Conservation (phyloP, 1,140 invertebrate genomes). For the Arion vulgaris region DNA sequence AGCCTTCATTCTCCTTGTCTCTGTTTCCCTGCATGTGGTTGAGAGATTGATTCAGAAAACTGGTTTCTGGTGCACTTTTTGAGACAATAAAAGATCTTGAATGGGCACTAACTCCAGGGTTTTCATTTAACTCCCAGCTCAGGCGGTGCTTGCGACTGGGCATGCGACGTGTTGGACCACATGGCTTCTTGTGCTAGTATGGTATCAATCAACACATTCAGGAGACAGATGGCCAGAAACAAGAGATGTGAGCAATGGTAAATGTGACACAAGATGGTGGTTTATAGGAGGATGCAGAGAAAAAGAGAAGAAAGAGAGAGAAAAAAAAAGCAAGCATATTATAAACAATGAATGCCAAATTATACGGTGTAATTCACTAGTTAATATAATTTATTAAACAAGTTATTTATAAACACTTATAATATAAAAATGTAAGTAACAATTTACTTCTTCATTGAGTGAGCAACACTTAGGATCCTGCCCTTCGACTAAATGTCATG, state of each 20-base stretch:
- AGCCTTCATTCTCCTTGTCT: slow-evolving; percentile 14
- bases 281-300: background rate
- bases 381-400: no score
- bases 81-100: slow-evolving; percentile 1
- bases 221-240: background rate
- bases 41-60: slow-evolving; percentile 22
- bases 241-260: background rate
- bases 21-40: slow-evolving; percentile 9
- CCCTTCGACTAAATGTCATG: no score
- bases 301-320: background rate
- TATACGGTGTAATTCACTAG: no score
- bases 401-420: no score
- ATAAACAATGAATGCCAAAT: background rate
- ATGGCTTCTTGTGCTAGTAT: slow-evolving; percentile 63
- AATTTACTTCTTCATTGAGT: no score
- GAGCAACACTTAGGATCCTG: no score
- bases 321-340: background rate
- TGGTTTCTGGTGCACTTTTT: slow-evolving; percentile 20
- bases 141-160: slow-evolving; percentile 54
- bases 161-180: slow-evolving; percentile 59
- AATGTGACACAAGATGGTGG: background rate
- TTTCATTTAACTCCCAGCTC: slow-evolving; percentile 46
- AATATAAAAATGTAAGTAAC: no score
- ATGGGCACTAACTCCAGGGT: slow-evolving; percentile 38
- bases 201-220: background rate